These are phyloP conservation scores for Petrocephalus sullivani DNA, from an alignment of 2,797 vertebrate genomes.

Conservation along the genomic window DNA sequence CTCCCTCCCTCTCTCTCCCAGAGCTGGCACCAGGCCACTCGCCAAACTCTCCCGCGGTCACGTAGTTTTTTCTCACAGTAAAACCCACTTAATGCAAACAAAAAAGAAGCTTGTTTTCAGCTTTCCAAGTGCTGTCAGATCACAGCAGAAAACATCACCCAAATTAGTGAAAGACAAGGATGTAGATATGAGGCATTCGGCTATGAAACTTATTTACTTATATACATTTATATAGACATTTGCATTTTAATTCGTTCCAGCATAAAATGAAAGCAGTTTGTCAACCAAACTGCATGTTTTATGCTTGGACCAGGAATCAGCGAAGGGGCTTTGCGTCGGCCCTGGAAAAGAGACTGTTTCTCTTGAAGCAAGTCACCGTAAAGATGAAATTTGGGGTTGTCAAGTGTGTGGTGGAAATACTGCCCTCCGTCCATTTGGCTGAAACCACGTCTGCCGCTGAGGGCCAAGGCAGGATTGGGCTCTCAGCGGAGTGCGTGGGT, in stretches of 20 bases:
- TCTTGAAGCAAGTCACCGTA: conserved; percentile 9
- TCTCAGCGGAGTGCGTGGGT: conserved; percentile 23
- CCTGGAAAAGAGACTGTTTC: conserved; percentile 5
- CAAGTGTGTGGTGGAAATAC: conserved; percentile 14
- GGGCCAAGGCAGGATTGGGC: conserved; percentile 4
- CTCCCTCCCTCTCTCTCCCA: neutral
- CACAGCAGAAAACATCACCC: conserved; percentile 18
- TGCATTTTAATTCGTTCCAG: neutral
- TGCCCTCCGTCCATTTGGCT: conserved; percentile 3
- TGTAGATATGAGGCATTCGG: neutral
- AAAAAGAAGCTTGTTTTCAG: conserved; percentile 43
- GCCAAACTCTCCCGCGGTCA: conserved; percentile 42
- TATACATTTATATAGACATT: neutral
- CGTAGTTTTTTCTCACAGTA: conserved; percentile 41
- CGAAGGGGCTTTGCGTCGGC: neutral
- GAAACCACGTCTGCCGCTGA: conserved; percentile 8
- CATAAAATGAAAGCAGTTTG: conserved; percentile 11
- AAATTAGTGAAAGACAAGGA: neutral
- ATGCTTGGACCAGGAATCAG: neutral
- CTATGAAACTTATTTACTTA: neutral
- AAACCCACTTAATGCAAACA: conserved; percentile 52
- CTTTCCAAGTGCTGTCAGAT: conserved; percentile 37
- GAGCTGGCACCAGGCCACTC: conserved; percentile 36
- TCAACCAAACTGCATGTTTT: neutral
- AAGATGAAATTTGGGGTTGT: conserved; percentile 7